phyloP scores from a whole-genome alignment of 64 coral and sea anemone genomes.

The Dendronephthya gigantea region DNA sequence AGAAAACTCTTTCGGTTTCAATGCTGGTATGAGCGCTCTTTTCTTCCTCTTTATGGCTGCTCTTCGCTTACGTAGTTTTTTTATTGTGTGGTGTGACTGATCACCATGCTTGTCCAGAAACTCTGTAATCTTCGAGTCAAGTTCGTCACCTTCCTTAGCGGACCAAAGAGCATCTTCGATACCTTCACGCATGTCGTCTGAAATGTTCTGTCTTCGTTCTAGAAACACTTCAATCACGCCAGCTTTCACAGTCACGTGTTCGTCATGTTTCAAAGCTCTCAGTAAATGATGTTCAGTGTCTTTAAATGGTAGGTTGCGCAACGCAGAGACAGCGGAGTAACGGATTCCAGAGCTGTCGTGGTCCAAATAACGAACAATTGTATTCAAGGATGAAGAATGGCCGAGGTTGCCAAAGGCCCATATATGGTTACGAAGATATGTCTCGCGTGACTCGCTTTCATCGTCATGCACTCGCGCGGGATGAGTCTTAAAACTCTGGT shows the following conservation, averaged over 20 bases:
- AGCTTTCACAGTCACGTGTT: slow-evolving; percentile 69
- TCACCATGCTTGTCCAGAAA: slow-evolving; percentile 87
- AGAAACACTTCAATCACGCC: slow-evolving; percentile 81
- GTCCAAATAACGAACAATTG: slow-evolving; percentile 53
- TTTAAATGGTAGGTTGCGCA: slow-evolving; percentile 64
- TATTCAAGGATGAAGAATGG: slow-evolving; percentile 57
- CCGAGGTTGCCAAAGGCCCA: slow-evolving; percentile 96
- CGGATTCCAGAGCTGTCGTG: slow-evolving; percentile 83
- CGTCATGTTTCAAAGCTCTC: slow-evolving; percentile 45
- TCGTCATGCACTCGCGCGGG: slow-evolving; percentile 50
- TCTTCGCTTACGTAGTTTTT: slow-evolving; percentile 48
- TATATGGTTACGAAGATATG: slow-evolving; percentile 62
- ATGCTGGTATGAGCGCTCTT: slow-evolving; percentile 65
- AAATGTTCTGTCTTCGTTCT: slow-evolving; percentile 56
- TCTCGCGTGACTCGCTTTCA: slow-evolving; percentile 60
- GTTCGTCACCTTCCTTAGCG: slow-evolving; percentile 40
- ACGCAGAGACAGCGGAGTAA: slow-evolving; percentile 54
- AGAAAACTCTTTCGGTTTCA: slow-evolving; percentile 56
- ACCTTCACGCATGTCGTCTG: slow-evolving; percentile 38
- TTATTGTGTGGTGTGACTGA: slow-evolving; percentile 28
- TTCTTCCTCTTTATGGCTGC: slow-evolving; percentile 50
- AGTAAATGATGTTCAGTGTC: slow-evolving; percentile 54
- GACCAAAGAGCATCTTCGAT: slow-evolving; percentile 72
- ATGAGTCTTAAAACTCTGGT: slow-evolving; percentile 63
- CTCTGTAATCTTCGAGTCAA: slow-evolving; percentile 53